phyloP scores from a whole-genome alignment of 2,113 vertebrate genomes.

The Tyto alba region DNA sequence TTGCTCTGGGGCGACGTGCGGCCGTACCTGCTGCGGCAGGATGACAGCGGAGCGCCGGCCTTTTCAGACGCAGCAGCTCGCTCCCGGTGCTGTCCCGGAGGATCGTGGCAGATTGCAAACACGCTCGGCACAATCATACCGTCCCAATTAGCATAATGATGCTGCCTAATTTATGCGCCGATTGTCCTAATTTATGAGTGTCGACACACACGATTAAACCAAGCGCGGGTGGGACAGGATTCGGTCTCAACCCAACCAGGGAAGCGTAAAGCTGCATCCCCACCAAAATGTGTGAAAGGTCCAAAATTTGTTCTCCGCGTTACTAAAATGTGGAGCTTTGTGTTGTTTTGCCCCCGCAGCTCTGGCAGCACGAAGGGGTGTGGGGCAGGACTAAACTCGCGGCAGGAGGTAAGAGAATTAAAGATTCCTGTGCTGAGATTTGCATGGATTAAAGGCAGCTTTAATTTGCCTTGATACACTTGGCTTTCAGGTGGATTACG shows the following conservation, averaged over 20 bases:
- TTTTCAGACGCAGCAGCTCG: background rate
- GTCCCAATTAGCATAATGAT: slow-evolving; percentile 17
- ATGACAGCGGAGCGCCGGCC: background rate
- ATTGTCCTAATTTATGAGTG: slow-evolving; percentile 30
- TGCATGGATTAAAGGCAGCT: slow-evolving; percentile 50
- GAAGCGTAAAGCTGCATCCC: background rate
- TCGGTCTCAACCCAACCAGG: background rate
- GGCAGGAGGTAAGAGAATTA: slow-evolving; percentile 19
- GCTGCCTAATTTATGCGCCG: slow-evolving; percentile 31
- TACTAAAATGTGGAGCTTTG: fast-evolving
- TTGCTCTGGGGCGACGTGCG: background rate
- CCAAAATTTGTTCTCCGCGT: background rate
- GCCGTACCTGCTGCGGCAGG: background rate
- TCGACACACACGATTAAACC: background rate
- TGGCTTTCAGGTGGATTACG: slow-evolving; percentile 37
- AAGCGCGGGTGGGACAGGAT: background rate
- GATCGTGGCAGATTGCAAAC: slow-evolving; percentile 25
- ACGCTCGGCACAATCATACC: background rate
- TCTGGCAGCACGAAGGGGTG: background rate
- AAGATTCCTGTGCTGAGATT: slow-evolving; percentile 24
- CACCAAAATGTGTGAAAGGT: background rate
- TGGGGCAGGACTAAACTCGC: background rate
- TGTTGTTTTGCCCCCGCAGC: background rate
- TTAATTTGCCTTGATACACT: slow-evolving; percentile 16
- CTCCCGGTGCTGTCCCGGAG: background rate